phyloP scores from a whole-genome alignment of 2,888 invertebrate species.

The Scelioninae gen. 2 region DNA sequence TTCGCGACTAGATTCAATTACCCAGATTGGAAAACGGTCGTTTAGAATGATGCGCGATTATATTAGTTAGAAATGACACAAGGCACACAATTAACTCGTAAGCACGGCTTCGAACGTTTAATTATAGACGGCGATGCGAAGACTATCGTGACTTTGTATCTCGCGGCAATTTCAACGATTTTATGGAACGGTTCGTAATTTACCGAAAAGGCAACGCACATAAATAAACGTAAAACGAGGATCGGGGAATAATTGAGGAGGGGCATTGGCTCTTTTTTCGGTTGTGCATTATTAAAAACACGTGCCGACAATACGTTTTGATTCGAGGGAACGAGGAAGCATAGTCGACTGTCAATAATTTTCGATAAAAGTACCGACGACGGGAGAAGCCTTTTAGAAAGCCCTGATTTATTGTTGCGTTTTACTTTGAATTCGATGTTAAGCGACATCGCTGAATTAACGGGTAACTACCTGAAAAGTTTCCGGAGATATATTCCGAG shows the following conservation, averaged over 20 bases:
- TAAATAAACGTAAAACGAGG: conserved; percentile 5
- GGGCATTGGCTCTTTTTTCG: not conserved
- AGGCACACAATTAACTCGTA: conserved; percentile 13
- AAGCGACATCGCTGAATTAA: conserved; percentile 38
- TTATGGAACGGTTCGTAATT: conserved; percentile 2
- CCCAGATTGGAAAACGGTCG: not conserved
- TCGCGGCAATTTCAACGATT: not conserved
- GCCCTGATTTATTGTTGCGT: conserved; percentile 37
- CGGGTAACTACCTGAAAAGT: conserved; percentile 39
- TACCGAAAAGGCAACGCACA: not conserved
- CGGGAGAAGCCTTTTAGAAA: conserved; percentile 30
- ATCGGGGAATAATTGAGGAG: conserved; percentile 7
- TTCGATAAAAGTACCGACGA: conserved; percentile 39
- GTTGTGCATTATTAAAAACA: conserved; percentile 35
- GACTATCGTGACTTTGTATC: not conserved
- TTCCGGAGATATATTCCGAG: conserved; percentile 27
- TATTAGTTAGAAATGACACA: conserved; percentile 8
- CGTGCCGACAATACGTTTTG: conserved; percentile 28
- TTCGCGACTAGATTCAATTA: not conserved
- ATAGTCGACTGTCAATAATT: conserved; percentile 34
- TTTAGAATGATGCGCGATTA: conserved; percentile 2
- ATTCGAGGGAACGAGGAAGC: conserved; percentile 26
- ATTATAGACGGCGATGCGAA: not conserved
- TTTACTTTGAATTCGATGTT: conserved; percentile 33
- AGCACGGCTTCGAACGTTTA: not conserved